phyloP scores from a whole-genome alignment of 1,140 invertebrate species.

The Atta cephalotes region DNA sequence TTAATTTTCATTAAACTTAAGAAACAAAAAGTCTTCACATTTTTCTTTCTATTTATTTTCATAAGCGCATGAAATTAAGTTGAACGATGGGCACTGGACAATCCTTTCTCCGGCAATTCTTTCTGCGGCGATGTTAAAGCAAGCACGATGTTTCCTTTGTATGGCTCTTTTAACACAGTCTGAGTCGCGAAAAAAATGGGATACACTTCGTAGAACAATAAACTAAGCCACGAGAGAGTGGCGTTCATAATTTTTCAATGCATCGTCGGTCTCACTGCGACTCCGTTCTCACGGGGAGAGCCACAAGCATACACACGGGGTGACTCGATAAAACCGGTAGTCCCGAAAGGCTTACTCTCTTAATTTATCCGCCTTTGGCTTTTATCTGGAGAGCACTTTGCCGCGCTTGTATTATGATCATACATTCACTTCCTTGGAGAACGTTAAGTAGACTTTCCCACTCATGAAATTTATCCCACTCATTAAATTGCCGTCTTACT shows the following conservation, averaged over 20 bases:
- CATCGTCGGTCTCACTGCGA: constrained; percentile 10
- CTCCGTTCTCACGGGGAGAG: constrained; percentile 39
- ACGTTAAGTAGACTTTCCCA: constrained; percentile 4
- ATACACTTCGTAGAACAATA: constrained; percentile 62
- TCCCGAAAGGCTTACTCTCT: neutral
- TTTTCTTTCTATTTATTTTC: neutral
- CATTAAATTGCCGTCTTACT: neutral
- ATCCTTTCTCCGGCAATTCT: constrained; percentile 44
- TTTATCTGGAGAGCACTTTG: neutral
- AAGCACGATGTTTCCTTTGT: constrained; percentile 56
- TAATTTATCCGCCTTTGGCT: constrained; percentile 4
- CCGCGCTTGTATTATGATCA: neutral
- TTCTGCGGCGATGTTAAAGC: constrained; percentile 46
- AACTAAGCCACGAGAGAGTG: constrained; percentile 38
- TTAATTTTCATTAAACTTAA: neutral
- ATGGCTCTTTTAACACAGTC: constrained; percentile 41
- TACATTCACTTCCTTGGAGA: neutral
- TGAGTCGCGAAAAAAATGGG: constrained; percentile 39
- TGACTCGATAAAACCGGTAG: constrained; percentile 27
- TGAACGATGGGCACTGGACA: constrained; percentile 1
- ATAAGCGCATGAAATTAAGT: constrained; percentile 40
- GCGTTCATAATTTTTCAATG: constrained; percentile 61
- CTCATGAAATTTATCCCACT: neutral
- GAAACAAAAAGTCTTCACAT: neutral
- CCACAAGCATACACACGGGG: constrained; percentile 4